Evolutionary conservation across 2,113 vertebrate species (phyloP).

Genomic region (Corapipo altera): DNA sequence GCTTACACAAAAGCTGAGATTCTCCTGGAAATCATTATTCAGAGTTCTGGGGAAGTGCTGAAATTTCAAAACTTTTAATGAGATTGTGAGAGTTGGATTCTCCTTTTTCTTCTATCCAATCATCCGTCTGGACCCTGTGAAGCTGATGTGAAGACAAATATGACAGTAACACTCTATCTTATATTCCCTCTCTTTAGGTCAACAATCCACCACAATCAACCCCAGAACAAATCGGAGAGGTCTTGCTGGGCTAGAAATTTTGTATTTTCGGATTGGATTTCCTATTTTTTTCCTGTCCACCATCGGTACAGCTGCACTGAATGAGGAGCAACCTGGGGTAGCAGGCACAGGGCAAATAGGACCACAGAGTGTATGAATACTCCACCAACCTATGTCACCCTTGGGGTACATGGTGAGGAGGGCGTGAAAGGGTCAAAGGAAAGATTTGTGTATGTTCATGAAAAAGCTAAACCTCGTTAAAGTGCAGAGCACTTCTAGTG

Average conservation of each 20-base stretch:
- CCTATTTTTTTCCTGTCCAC: not conserved
- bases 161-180: not conserved
- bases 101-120: not conserved
- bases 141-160: not conserved
- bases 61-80: not conserved
- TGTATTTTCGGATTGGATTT: not conserved
- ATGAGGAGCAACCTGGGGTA: not conserved
- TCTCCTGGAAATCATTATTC: not conserved
- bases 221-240: fast-evolving
- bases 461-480: not conserved
- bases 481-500: fast-evolving
- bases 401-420: not conserved
- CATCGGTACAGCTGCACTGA: too few relatives aligned
- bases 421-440: not conserved
- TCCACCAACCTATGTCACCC: not conserved
- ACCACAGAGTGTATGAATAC: not conserved
- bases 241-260: not conserved
- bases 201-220: not conserved
- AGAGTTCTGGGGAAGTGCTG: not conserved
- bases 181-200: not conserved
- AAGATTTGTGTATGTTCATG: not conserved
- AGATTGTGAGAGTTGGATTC: not conserved
- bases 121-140: not conserved
- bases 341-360: not conserved
- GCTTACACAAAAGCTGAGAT: not conserved